Evolutionary conservation across 2,888 invertebrate genomes (phyloP).

Genomic region (Aphidoletes aphidimyza): DNA sequence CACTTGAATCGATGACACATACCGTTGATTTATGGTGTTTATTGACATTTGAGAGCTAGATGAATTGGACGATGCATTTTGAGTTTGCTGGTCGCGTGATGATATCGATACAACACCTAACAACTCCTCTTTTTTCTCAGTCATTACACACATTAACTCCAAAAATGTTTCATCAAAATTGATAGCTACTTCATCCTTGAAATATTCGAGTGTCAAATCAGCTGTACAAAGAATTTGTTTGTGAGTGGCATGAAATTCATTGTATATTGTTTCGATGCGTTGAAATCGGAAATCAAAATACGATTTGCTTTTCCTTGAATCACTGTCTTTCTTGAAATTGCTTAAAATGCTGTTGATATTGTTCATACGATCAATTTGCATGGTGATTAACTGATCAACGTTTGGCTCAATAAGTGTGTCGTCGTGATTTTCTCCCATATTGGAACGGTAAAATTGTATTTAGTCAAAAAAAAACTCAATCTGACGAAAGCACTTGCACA

Average conservation of each 20-base stretch:
- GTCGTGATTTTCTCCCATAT: not conserved
- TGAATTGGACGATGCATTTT: too few species aligned
- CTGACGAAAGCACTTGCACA: too few species aligned
- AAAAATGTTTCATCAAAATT: too few species aligned
- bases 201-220: too few species aligned
- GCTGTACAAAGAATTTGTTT: too few species aligned
- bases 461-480: not conserved
- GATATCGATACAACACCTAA: too few species aligned
- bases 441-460: not conserved
- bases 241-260: too few species aligned
- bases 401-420: not conserved
- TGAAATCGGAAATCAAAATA: not conserved
- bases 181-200: too few species aligned
- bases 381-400: not conserved
- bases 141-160: too few species aligned
- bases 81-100: too few species aligned
- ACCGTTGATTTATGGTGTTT: not conserved
- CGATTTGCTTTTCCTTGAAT: not conserved
- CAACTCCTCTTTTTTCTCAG: too few species aligned
- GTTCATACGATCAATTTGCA: not conserved
- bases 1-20: not conserved
- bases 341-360: not conserved
- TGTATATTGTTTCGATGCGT: too few species aligned
- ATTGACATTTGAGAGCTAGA: not conserved
- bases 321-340: not conserved